phyloP scores from a whole-genome alignment of 2,888 invertebrate species.

The Stramonita haemastoma region DNA sequence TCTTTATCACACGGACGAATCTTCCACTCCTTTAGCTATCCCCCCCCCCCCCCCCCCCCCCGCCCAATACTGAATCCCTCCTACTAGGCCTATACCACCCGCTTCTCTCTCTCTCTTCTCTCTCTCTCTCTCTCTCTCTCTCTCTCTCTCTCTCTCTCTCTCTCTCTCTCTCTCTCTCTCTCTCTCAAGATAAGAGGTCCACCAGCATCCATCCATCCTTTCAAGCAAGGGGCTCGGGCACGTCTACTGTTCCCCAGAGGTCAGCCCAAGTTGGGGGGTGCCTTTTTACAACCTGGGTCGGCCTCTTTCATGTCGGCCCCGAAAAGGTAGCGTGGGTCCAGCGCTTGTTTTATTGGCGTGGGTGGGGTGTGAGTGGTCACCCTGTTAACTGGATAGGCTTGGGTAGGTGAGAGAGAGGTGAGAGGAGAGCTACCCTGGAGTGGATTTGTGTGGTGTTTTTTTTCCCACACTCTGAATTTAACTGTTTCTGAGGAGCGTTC shows the following conservation, averaged over 20 bases:
- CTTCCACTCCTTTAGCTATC: neutral
- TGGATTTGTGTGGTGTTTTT: neutral
- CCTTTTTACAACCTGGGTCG: neutral
- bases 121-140: no score
- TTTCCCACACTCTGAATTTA: neutral
- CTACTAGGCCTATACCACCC: no score
- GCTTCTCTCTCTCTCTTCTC: no score
- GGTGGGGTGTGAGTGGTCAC: neutral
- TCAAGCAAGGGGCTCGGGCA: neutral
- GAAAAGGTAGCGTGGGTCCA: neutral
- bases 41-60: no score
- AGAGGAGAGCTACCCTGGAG: no score
- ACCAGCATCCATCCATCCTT: neutral
- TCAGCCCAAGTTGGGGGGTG: neutral
- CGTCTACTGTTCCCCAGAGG: neutral
- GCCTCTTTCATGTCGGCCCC: constrained; percentile 3
- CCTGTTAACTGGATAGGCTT: neutral
- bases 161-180: no score
- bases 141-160: no score
- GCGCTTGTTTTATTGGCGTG: constrained; percentile 5
- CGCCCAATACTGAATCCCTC: no score
- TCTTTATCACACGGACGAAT: neutral
- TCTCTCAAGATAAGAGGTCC: neutral
- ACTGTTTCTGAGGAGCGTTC: neutral
- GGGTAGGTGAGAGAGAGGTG: neutral